Percentiles rank a stretch among this genome's conserved stretches.
Conservation (phyloP, 2,113 vertebrate species). For the Xiphophorus maculatus region DNA sequence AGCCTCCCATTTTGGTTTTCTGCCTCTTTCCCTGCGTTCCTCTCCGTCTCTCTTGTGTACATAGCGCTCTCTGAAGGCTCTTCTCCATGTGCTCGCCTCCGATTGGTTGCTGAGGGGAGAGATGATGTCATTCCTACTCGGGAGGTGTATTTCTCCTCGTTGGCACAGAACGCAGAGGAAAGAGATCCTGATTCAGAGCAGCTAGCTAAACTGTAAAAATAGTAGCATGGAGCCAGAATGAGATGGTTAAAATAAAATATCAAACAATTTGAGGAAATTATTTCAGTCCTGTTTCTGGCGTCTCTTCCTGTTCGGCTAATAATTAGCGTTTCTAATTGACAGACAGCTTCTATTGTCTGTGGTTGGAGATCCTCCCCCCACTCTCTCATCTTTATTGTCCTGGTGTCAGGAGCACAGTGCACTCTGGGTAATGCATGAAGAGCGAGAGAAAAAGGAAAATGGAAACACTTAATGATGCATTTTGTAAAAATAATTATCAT, state of each 20-base stretch:
- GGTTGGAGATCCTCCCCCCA: conserved; percentile 25
- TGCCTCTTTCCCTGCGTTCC: background rate
- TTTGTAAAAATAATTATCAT: background rate
- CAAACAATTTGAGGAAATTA: background rate
- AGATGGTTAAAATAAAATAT: background rate
- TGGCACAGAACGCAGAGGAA: conserved; percentile 64
- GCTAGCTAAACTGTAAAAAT: conserved; percentile 29
- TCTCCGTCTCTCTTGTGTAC: conserved; percentile 66
- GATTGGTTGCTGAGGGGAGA: conserved; percentile 67
- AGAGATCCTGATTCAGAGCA: conserved; percentile 47
- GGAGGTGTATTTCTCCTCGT: conserved; percentile 46
- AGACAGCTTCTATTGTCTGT: conserved; percentile 38
- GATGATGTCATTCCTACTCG: conserved; percentile 74
- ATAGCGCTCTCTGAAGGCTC: conserved; percentile 65
- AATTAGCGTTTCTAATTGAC: conserved; percentile 25
- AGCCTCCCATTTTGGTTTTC: background rate
- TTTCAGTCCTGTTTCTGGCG: background rate
- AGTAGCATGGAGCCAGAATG: conserved; percentile 12
- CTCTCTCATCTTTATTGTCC: conserved; percentile 19
- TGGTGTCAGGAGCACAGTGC: background rate
- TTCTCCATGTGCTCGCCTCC: conserved; percentile 73
- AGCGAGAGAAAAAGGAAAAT: background rate
- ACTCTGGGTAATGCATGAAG: background rate
- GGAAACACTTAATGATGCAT: background rate
- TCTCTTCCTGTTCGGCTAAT: conserved; percentile 32